A percentile compares a stretch with the other conserved stretches of the same genome.
These are phyloP conservation scores for Vanessa cardui DNA, from an alignment of 2,888 invertebrate species.

Conservation along the genomic window DNA sequence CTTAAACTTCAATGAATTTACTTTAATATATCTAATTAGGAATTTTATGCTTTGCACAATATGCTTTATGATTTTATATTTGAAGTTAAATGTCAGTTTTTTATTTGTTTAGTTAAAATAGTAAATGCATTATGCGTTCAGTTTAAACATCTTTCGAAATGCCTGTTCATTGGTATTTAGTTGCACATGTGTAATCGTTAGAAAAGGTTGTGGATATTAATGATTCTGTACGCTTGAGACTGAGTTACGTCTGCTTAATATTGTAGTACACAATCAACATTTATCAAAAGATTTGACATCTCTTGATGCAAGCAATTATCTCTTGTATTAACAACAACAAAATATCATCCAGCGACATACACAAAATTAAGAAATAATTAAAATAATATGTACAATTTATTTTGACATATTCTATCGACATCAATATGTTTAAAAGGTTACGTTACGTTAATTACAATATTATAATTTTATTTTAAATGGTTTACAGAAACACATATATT, in stretches of 20 bases:
- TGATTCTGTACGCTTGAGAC: constrained; percentile 47
- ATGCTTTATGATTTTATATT: no score
- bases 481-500: no score
- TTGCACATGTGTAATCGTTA: constrained; percentile 62
- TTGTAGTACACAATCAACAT: not conserved
- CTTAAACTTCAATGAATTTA: no score
- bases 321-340: not conserved
- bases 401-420: no score
- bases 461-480: no score
- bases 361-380: not conserved
- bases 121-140: not conserved
- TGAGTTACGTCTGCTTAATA: not conserved
- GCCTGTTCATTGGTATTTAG: constrained; percentile 58
- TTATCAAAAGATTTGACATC: constrained; percentile 6
- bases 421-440: no score
- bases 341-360: no score
- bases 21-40: no score
- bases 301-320: not conserved
- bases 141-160: constrained; percentile 55
- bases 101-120: not conserved
- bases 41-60: no score
- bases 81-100: no score
- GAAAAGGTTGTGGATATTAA: constrained; percentile 60
- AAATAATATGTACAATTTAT: not conserved
- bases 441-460: no score